phyloP scores from a whole-genome alignment of 2,888 invertebrate species.

The Dendrolimus pini region DNA sequence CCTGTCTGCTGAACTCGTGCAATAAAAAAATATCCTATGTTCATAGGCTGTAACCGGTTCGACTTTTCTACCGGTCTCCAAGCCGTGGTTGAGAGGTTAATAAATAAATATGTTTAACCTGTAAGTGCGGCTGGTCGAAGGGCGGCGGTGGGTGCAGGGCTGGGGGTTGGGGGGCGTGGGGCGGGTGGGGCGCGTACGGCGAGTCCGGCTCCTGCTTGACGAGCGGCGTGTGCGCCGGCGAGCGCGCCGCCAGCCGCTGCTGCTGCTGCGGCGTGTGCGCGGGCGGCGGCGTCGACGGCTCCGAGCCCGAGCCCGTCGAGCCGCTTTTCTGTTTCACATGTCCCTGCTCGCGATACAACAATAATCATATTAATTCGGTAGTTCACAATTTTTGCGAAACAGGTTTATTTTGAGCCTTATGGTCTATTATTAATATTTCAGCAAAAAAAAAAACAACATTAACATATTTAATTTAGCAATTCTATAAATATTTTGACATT shows the following conservation, averaged over 20 bases:
- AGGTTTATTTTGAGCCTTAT: too few relatives aligned
- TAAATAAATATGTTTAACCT: slow-evolving; percentile 32
- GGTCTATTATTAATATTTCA: too few relatives aligned
- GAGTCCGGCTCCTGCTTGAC: slow-evolving; percentile 81
- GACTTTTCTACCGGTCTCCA: too few relatives aligned
- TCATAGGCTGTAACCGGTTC: too few relatives aligned
- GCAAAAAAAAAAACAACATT: too few relatives aligned
- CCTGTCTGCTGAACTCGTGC: too few relatives aligned
- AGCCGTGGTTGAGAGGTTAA: too few relatives aligned
- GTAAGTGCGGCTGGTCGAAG: slow-evolving; percentile 61
- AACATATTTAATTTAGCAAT: too few relatives aligned
- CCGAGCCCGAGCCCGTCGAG: slow-evolving; percentile 66
- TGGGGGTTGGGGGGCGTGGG: slow-evolving; percentile 23
- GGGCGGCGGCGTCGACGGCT: slow-evolving; percentile 69
- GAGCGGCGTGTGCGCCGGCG: slow-evolving; percentile 71
- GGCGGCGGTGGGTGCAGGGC: slow-evolving; percentile 44
- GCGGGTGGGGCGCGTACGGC: slow-evolving; percentile 51
- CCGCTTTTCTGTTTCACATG: slow-evolving; percentile 56
- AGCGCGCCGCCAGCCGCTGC: slow-evolving; percentile 35
- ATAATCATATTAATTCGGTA: slow-evolving; percentile 2
- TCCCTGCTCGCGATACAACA: slow-evolving; percentile 28
- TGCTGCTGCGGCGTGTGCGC: slow-evolving; percentile 46
- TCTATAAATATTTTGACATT: too few relatives aligned
- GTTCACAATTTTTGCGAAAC: slow-evolving; percentile 5
- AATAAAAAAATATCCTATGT: too few relatives aligned